Base-by-base conservation (phyloP, 2,888 invertebrate genomes). In the Euclidia mi region DNA sequence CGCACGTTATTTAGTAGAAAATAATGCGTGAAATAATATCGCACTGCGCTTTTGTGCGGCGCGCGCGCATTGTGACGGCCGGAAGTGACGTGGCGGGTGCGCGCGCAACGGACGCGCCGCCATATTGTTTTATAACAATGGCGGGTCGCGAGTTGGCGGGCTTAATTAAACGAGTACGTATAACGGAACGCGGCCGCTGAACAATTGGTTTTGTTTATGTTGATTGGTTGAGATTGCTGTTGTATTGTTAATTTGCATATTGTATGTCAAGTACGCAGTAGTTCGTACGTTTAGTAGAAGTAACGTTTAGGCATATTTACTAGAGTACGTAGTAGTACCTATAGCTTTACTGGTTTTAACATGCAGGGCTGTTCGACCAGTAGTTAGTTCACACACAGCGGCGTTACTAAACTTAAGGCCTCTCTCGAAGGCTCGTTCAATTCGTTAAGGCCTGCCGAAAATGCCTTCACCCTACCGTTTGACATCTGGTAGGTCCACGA, bases 1-100 rank as follows among this genome's bases (percentile, higher is more conserved):
- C 82, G 84, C 72, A 64, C 71, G 75, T 78, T 80, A 84, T 85
- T 84, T 83, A 80, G 76, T 65, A 65, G 71, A 62, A 84, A 89
- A 87, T 87, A 88, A 88, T 87, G 78, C 83, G 61, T 49, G 68
- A 78, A 81, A 72, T 66, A 81, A 83, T 84, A 83, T 88, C 87
- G 90, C 90, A 74, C 92, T 93, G 92, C 88, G 92, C 91, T 92
- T 91, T 93, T 94, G 88, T 91, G 70, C 69, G 79, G 66, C 81
- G 79, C 83, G 77, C 83, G 81, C 80, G 81, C 82, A 83, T 85
- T 84, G 83, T 84, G 61, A 65, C 62, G 48, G 46, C 77, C 87
- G 88, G 88, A 88, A 87, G 81, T 76, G 79, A 74, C 80, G 76
- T 62, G 78, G 77, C 78, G 82, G 82, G 81, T 82, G 83, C 80